These are phyloP conservation scores for Amaurobius ferox DNA, from an alignment of 2,888 invertebrate species.

Conservation along the genomic window DNA sequence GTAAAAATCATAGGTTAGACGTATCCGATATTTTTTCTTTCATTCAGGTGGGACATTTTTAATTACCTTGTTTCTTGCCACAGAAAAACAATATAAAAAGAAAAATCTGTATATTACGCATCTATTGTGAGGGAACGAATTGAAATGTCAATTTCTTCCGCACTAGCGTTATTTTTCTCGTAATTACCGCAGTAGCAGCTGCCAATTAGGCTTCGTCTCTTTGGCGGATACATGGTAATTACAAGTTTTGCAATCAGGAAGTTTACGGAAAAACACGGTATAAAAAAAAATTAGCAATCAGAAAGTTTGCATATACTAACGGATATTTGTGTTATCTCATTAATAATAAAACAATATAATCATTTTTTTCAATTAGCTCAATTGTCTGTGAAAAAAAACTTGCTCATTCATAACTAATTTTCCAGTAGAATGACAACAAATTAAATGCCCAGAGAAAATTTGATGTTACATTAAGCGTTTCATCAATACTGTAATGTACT, in stretches of 20 bases:
- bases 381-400: too few species aligned
- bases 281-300: conserved; percentile 3
- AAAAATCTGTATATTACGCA: background rate
- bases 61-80: background rate
- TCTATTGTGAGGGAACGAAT: background rate
- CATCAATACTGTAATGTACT: too few species aligned
- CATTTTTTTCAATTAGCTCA: too few species aligned
- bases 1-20: too few species aligned
- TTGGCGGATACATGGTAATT: conserved; percentile 12
- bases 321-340: background rate
- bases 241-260: conserved; percentile 9
- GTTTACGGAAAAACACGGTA: background rate
- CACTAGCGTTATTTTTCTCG: background rate
- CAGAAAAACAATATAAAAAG: background rate
- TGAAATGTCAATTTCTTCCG: conserved; percentile 5
- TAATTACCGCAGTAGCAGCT: conserved; percentile 7
- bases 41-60: background rate
- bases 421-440: too few species aligned
- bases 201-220: background rate
- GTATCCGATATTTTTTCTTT: too few species aligned
- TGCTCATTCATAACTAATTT: too few species aligned
- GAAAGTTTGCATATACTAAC: background rate
- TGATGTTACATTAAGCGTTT: too few species aligned
- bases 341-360: background rate
- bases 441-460: too few species aligned